A percentile compares a stretch with the other conserved stretches of the same genome.
These are phyloP conservation scores for Polypterus bichir DNA, from an alignment of 2,113 vertebrate species.

Conservation along the genomic window DNA sequence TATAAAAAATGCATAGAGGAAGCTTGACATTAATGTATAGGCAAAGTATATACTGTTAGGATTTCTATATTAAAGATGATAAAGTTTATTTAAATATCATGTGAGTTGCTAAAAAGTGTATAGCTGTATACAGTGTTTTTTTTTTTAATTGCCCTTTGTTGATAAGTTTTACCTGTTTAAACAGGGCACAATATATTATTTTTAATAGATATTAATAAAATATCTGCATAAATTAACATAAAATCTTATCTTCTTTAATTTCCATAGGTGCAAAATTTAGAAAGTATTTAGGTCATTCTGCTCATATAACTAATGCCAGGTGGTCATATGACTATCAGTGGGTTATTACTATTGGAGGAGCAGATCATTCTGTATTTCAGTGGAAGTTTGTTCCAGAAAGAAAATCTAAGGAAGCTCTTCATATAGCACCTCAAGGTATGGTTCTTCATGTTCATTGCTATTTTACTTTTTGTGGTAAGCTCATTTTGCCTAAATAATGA, in stretches of 20 bases:
- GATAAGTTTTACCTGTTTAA: background rate
- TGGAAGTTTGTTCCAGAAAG: slow-evolving; percentile 95
- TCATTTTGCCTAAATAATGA: too few relatives aligned
- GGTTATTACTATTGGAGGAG: slow-evolving; percentile 92
- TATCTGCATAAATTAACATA: background rate
- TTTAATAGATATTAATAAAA: background rate
- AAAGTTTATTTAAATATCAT: too few relatives aligned
- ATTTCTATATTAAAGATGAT: too few relatives aligned
- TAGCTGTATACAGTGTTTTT: background rate
- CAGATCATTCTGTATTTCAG: slow-evolving; percentile 96
- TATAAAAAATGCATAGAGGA: too few relatives aligned
- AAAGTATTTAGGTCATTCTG: slow-evolving; percentile 94
- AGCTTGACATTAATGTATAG: too few relatives aligned
- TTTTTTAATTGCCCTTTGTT: background rate
- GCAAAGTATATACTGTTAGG: too few relatives aligned
- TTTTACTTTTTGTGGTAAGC: too few relatives aligned
- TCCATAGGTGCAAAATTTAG: slow-evolving; percentile 87
- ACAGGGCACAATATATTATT: background rate
- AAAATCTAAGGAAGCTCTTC: slow-evolving; percentile 82
- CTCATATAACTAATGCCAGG: slow-evolving; percentile 85
- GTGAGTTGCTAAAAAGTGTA: background rate
- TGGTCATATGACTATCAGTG: slow-evolving; percentile 98
- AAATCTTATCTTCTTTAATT: slow-evolving; percentile 18
- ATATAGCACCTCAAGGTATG: slow-evolving; percentile 84
- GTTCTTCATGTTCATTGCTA: too few relatives aligned